Evolutionary conservation across 2,113 vertebrate genomes (phyloP).

Genomic region (Delphinus delphis): DNA sequence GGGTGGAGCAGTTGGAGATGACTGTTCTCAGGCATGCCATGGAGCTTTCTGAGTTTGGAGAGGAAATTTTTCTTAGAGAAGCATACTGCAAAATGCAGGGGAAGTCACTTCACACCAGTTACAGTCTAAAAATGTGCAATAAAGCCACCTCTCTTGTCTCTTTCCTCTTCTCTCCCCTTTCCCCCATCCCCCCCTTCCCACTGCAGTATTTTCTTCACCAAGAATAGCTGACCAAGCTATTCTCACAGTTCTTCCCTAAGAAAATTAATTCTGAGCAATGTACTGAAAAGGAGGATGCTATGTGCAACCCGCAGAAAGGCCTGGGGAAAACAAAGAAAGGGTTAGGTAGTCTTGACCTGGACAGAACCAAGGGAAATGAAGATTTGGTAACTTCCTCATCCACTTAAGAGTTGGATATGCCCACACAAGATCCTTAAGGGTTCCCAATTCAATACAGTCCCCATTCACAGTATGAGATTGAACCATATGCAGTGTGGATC

Average conservation of each 20-base stretch:
- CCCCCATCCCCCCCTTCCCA: neutral
- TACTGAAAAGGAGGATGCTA: neutral
- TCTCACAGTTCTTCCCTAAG: neutral
- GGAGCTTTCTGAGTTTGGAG: neutral
- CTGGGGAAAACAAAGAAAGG: neutral
- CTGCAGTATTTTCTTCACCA: neutral
- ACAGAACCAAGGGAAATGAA: neutral
- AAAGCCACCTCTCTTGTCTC: neutral
- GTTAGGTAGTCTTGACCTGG: neutral
- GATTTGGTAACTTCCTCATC: neutral
- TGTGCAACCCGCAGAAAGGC: neutral
- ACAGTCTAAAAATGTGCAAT: neutral
- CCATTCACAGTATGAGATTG: neutral
- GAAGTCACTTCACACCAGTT: neutral
- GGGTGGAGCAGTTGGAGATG: neutral
- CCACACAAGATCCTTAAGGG: neutral
- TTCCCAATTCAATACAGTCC: neutral
- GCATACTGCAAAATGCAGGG: neutral
- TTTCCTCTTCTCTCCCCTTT: neutral
- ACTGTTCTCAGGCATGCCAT: neutral
- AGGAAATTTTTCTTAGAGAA: constrained; percentile 48
- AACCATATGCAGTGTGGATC: neutral
- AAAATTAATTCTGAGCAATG: constrained; percentile 10
- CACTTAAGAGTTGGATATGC: neutral
- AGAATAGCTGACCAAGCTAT: neutral